phyloP scores from a whole-genome alignment of 2,888 invertebrate genomes.

The Caradrina kadenii region DNA sequence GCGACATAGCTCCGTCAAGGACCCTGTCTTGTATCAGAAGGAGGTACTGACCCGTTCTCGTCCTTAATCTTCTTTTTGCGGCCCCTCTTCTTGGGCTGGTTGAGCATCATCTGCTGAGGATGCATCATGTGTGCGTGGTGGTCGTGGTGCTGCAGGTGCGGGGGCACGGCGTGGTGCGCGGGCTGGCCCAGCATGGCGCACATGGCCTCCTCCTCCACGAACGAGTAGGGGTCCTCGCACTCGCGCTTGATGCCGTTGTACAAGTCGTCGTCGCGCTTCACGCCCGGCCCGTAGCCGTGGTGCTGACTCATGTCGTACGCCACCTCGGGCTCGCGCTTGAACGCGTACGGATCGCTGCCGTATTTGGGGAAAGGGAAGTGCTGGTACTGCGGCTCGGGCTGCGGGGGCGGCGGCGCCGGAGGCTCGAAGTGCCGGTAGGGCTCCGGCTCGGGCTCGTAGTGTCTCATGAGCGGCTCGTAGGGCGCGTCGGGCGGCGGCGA shows the following conservation, averaged over 20 bases:
- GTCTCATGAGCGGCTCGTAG: conserved; percentile 76
- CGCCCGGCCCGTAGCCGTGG: conserved; percentile 69
- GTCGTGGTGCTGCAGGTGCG: conserved; percentile 81
- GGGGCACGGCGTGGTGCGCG: conserved; percentile 75
- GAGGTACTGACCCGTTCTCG: conserved; percentile 89
- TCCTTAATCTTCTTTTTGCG: conserved; percentile 95
- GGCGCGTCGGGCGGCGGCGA: conserved; percentile 75
- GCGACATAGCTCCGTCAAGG: not conserved
- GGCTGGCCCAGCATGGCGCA: conserved; percentile 87
- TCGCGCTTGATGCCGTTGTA: conserved; percentile 90
- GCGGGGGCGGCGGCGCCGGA: conserved; percentile 71
- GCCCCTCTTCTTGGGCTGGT: conserved; percentile 95
- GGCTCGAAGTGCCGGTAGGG: conserved; percentile 76
- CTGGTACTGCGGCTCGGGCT: conserved; percentile 79
- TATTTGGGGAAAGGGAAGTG: conserved; percentile 86
- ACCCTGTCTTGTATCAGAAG: not conserved
- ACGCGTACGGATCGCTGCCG: conserved; percentile 82
- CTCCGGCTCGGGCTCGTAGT: conserved; percentile 76
- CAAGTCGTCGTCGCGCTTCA: conserved; percentile 83
- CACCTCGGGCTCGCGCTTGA: conserved; percentile 84
- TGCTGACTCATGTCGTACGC: conserved; percentile 88
- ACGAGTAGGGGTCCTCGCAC: conserved; percentile 95
- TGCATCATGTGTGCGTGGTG: conserved; percentile 80
- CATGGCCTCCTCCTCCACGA: conserved; percentile 95
- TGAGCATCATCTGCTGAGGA: conserved; percentile 86